A percentile compares a stretch with the other conserved stretches of the same genome.
These are phyloP conservation scores for Molossus alvarezi DNA, from an alignment of 2,797 vertebrate genomes.

Conservation along the genomic window DNA sequence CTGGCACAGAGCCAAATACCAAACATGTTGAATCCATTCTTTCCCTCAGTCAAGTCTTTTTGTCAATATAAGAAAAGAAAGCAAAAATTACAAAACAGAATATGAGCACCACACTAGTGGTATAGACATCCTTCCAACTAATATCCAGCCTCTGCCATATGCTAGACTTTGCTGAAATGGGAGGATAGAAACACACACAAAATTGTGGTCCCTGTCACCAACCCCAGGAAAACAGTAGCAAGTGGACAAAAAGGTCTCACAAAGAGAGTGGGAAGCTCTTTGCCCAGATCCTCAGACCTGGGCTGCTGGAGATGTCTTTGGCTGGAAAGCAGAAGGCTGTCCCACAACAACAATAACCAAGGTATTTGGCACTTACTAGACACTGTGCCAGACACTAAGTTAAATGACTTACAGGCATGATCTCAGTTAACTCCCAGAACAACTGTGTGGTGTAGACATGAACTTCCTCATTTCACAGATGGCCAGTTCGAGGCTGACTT, in stretches of 20 bases:
- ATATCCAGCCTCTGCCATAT: neutral
- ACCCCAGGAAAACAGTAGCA: conserved; percentile 14
- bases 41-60: conserved; percentile 25
- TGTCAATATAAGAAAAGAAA: conserved; percentile 62
- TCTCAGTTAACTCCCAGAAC: conserved; percentile 6
- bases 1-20: conserved; percentile 48
- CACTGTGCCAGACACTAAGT: neutral
- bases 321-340: neutral
- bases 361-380: neutral
- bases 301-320: neutral
- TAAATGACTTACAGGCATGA: neutral
- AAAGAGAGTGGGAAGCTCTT: neutral
- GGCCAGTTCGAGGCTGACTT: neutral
- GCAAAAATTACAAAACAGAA: conserved; percentile 50
- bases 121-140: neutral
- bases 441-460: neutral
- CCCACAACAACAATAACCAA: neutral
- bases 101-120: neutral
- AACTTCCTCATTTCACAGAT: neutral
- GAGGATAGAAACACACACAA: neutral
- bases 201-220: neutral
- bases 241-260: neutral
- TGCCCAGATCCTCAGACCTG: neutral
- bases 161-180: neutral
- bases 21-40: conserved; percentile 34